Conservation (phyloP, 1,140 invertebrate species). For the Cotesia glomerata region DNA sequence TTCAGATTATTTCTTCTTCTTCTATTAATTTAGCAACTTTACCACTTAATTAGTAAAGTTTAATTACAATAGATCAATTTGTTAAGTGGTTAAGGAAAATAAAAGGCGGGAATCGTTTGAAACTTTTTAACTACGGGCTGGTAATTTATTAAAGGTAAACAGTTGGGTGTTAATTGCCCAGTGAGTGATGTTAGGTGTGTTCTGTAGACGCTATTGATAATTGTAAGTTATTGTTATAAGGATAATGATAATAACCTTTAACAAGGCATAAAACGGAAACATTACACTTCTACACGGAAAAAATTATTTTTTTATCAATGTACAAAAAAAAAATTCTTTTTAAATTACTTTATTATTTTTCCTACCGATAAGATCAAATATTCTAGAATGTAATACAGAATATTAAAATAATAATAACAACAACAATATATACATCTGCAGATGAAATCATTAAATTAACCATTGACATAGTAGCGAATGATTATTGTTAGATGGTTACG, state of each 20-base stretch:
- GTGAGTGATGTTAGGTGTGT: not conserved
- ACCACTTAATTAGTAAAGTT: too few species aligned
- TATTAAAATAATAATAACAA: not conserved
- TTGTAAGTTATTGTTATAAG: not conserved
- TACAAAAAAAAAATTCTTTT: too few species aligned
- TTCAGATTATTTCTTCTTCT: too few species aligned
- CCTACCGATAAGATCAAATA: too few species aligned
- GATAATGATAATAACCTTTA: not conserved
- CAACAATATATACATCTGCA: not conserved
- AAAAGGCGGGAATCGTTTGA: too few species aligned
- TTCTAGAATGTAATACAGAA: too few species aligned
- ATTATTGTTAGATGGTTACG: constrained; percentile 2
- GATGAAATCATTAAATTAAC: not conserved
- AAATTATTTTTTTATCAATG: too few species aligned
- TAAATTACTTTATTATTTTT: too few species aligned
- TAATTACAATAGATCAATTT: too few species aligned
- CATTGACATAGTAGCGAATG: not conserved
- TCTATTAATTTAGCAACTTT: too few species aligned
- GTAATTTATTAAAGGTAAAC: not conserved
- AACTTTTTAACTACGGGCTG: not conserved
- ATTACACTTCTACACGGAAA: not conserved
- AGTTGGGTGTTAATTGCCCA: not conserved
- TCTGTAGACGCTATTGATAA: not conserved
- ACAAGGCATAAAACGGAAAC: not conserved
- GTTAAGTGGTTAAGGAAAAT: too few species aligned